Percentiles rank a stretch among this genome's conserved stretches.
phyloP scores from a whole-genome alignment of 2,113 vertebrate genomes.

The Prionailurus bengalensis region DNA sequence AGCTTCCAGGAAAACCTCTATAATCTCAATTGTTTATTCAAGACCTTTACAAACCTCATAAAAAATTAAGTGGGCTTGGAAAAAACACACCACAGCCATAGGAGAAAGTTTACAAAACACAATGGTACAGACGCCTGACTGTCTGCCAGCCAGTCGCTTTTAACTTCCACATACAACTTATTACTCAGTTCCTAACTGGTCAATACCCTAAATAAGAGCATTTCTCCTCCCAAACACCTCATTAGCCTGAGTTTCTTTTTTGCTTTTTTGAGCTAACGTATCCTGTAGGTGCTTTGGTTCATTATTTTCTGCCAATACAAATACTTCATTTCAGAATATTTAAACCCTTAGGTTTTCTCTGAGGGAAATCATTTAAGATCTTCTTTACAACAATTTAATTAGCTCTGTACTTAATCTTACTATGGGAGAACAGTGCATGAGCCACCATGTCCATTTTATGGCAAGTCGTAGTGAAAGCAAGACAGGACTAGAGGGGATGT shows the following conservation, averaged over 20 bases:
- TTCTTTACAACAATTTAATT: conserved; percentile 55
- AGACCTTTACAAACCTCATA: conserved; percentile 77
- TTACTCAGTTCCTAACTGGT: conserved; percentile 70
- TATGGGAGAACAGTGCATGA: not conserved
- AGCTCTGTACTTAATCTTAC: conserved; percentile 54
- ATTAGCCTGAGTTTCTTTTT: conserved; percentile 36
- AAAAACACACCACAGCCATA: not conserved
- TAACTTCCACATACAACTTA: conserved; percentile 73
- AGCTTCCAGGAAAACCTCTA: conserved; percentile 73
- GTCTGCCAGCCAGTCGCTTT: conserved; percentile 19
- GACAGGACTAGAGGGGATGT: not conserved
- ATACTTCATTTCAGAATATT: conserved; percentile 52
- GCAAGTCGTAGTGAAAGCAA: conserved; percentile 20
- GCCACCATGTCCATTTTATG: not conserved
- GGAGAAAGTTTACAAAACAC: conserved; percentile 65
- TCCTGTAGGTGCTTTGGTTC: conserved; percentile 28
- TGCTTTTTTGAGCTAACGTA: not conserved
- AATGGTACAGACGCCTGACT: conserved; percentile 13
- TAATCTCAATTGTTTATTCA: conserved; percentile 47
- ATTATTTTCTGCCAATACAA: conserved; percentile 68
- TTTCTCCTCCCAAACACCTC: conserved; percentile 63
- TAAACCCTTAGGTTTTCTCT: conserved; percentile 67
- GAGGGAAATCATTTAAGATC: conserved; percentile 60
- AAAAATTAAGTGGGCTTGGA: conserved; percentile 77
- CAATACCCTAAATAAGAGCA: conserved; percentile 65